A percentile compares a stretch with the other conserved stretches of the same genome.
These are phyloP conservation scores for Dorcus parallelipipedus DNA, from an alignment of 2,888 invertebrate genomes.

Conservation along the genomic window DNA sequence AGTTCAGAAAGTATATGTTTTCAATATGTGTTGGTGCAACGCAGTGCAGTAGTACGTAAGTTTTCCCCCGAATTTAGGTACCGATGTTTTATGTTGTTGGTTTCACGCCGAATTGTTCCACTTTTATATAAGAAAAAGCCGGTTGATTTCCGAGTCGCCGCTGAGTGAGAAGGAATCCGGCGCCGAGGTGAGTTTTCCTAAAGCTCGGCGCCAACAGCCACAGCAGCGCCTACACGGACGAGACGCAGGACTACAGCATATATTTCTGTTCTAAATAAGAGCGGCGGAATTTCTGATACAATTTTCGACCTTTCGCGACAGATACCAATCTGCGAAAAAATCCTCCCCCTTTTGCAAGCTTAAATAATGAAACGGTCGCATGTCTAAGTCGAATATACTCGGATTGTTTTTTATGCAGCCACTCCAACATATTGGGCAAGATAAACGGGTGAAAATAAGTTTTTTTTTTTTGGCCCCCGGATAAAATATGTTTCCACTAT, in stretches of 20 bases:
- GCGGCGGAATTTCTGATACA: constrained; percentile 29
- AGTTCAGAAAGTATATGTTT: too few species aligned
- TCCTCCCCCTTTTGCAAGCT: constrained; percentile 24
- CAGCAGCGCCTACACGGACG: constrained; percentile 26
- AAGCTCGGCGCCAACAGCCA: constrained; percentile 26
- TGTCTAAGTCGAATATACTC: neutral
- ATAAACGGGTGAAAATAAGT: too few species aligned
- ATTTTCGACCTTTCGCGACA: constrained; percentile 29
- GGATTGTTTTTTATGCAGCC: neutral
- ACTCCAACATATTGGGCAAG: neutral
- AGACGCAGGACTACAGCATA: constrained; percentile 31
- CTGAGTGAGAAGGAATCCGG: constrained; percentile 22
- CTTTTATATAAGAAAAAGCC: constrained; percentile 23
- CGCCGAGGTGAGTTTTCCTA: constrained; percentile 24
- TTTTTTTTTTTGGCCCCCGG: too few species aligned
- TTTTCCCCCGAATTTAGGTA: constrained; percentile 2
- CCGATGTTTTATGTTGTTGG: constrained; percentile 7
- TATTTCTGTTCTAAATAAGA: constrained; percentile 34
- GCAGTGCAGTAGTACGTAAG: too few species aligned
- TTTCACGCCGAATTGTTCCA: constrained; percentile 27
- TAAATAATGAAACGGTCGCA: constrained; percentile 15
- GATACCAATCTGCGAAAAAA: constrained; percentile 32
- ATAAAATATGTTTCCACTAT: too few species aligned
- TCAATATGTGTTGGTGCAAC: too few species aligned
- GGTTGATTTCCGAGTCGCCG: constrained; percentile 24